Evolutionary conservation across 2,113 vertebrate species (phyloP), one percentile per base, ranked within the genome.

Genomic region (Oncorhynchus kisutch): DNA sequence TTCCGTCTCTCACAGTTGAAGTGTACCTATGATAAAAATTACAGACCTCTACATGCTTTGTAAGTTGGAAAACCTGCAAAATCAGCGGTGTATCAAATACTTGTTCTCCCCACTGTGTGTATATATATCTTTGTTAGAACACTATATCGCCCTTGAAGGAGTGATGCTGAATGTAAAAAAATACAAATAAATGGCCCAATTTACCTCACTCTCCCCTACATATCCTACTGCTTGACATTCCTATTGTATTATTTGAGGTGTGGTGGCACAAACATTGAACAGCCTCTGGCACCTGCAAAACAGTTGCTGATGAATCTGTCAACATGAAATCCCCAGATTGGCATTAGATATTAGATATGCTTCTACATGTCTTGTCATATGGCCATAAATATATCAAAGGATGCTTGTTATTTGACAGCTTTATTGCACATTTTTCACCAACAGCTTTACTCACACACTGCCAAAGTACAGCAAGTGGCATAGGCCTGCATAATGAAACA

Each of bases 341-440:
- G n/a, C 59, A 62, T 22, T 22, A n/a, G n/a, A 7, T 62, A 22
- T 22, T 7, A 22, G 3, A 62, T 22, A 22, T 62, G 51, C 4
- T 54, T 45, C 39, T 45, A 45, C 39, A 45, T 62, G 59, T 24
- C 7, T 16, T 22, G 59, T 16, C 59, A 16, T 16, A 62, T 22
- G 29, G 5, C 7, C 7, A 6, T 13, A 68, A 9, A 68, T 20
- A 8, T 68, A 39, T 20, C 7, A 29, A 34, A 68, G 31, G 67
- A 20, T 13, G 20, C 29, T 85, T 79, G 27, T 64, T 78, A 85
- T 78, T 14, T 81, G 81, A 85, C 85, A 82, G 67, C 9, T 86
- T 92, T 89, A 92, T 91, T 92, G 90, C 87, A 92, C 88, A 80
- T 59, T 76, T 84, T 91, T 85, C 81, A 92, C 89, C 88, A 88